A percentile compares a stretch with the other conserved stretches of the same genome.
Evolutionary conservation across 2,113 vertebrate species (phyloP).

Genomic region (Leptobrachium leishanense): DNA sequence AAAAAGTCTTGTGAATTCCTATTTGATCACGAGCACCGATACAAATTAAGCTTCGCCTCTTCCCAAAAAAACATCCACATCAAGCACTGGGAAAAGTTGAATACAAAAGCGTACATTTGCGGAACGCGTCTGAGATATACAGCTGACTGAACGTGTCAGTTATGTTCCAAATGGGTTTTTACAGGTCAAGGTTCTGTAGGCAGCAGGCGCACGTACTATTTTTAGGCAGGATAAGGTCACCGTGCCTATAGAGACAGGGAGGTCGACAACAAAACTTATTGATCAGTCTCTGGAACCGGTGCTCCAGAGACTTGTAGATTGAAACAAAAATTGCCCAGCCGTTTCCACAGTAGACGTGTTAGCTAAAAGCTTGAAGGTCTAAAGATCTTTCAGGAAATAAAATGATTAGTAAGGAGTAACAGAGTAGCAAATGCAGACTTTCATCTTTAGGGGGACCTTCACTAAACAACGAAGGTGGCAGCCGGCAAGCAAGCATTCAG

Average conservation of each 20-base stretch:
- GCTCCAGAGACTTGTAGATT: slow-evolving; percentile 70
- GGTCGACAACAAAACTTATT: slow-evolving; percentile 83
- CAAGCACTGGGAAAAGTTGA: slow-evolving; percentile 17
- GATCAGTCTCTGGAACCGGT: slow-evolving; percentile 77
- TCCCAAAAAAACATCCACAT: slow-evolving; percentile 27
- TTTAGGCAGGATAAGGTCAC: slow-evolving; percentile 79
- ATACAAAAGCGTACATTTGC: slow-evolving; percentile 53
- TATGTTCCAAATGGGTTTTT: slow-evolving; percentile 81
- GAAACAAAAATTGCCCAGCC: slow-evolving; percentile 75
- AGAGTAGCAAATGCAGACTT: slow-evolving; percentile 54
- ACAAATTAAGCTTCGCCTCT: slow-evolving; percentile 21
- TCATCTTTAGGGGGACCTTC: slow-evolving; percentile 51
- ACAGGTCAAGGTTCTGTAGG: slow-evolving; percentile 79
- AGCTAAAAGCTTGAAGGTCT: slow-evolving; percentile 79
- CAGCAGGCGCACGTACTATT: slow-evolving; percentile 77
- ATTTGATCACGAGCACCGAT: too few species aligned
- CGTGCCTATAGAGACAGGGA: slow-evolving; percentile 78
- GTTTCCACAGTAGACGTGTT: slow-evolving; percentile 61
- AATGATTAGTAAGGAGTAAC: slow-evolving; percentile 63
- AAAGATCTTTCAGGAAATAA: slow-evolving; percentile 74
- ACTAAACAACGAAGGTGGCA: too few species aligned
- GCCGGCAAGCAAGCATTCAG: too few species aligned
- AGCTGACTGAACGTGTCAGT: slow-evolving; percentile 76
- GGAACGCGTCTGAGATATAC: slow-evolving; percentile 66
- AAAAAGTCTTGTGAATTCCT: too few species aligned